phyloP scores from a whole-genome alignment of 2,888 invertebrate species.

The Drosophila antonietae region DNA sequence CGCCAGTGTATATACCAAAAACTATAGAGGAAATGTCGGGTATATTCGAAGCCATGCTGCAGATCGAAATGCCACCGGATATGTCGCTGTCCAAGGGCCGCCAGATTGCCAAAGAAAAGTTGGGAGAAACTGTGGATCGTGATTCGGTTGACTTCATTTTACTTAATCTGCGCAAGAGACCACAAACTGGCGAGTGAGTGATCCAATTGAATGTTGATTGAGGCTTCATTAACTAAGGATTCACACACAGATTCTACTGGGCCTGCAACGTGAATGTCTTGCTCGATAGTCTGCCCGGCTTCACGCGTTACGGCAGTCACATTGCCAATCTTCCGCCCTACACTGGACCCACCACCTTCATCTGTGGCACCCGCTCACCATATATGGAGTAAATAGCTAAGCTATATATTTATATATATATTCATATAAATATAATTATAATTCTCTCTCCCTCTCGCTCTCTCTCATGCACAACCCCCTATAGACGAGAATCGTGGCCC shows the following conservation, averaged over 20 bases:
- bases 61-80: slow-evolving; percentile 87
- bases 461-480: too few species aligned
- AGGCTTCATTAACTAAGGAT: neutral
- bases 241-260: slow-evolving; percentile 87
- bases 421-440: neutral
- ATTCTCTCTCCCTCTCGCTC: neutral
- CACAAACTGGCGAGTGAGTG: slow-evolving; percentile 68
- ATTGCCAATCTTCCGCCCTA: slow-evolving; percentile 72
- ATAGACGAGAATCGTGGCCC: slow-evolving; percentile 86
- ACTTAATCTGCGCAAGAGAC: slow-evolving; percentile 91
- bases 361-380: slow-evolving; percentile 93
- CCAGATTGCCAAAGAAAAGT: slow-evolving; percentile 87
- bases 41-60: slow-evolving; percentile 88
- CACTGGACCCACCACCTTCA: slow-evolving; percentile 91
- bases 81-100: slow-evolving; percentile 90
- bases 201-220: neutral
- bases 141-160: slow-evolving; percentile 91
- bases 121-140: slow-evolving; percentile 85
- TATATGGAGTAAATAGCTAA: slow-evolving; percentile 88
- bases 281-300: slow-evolving; percentile 87
- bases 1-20: slow-evolving; percentile 87
- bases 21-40: slow-evolving; percentile 87
- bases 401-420: neutral
- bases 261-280: slow-evolving; percentile 91
- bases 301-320: slow-evolving; percentile 41